Conservation (phyloP, 2,888 invertebrate genomes). For the Incurvaria masculella region DNA sequence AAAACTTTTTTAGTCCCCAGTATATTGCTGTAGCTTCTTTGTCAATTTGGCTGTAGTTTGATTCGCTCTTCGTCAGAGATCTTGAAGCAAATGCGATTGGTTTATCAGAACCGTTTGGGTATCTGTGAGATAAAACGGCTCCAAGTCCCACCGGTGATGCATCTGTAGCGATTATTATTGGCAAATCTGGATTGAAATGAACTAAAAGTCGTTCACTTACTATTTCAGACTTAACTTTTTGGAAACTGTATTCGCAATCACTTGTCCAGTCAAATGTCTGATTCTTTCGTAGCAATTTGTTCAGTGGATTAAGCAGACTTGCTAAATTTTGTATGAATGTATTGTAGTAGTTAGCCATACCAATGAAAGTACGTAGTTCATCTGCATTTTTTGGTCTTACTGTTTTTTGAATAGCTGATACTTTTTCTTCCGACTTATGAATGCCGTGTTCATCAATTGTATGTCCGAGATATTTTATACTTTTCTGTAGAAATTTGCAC, state of each 20-base stretch:
- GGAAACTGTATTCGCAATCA: conserved; percentile 10
- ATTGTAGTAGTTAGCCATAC: conserved; percentile 20
- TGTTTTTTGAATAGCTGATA: conserved; percentile 5
- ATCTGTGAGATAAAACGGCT: conserved; percentile 22
- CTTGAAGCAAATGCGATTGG: conserved; percentile 27
- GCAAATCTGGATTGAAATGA: conserved; percentile 19
- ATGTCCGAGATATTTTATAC: conserved; percentile 14
- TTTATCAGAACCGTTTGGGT: conserved; percentile 22
- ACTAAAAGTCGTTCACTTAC: conserved; percentile 15
- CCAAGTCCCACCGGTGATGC: conserved; percentile 24
- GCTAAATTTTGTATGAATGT: conserved; percentile 20
- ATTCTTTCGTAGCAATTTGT: conserved; percentile 16
- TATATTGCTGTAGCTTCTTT: conserved; percentile 26
- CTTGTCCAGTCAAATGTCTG: conserved; percentile 9
- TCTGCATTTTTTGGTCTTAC: conserved; percentile 2
- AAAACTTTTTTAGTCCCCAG: conserved; percentile 26
- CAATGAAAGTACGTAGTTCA: conserved; percentile 9
- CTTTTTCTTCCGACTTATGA: conserved; percentile 8
- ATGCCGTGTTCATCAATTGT: conserved; percentile 11
- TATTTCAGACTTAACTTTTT: conserved; percentile 17
- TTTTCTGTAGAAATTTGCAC: conserved; percentile 16
- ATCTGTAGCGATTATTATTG: conserved; percentile 23
- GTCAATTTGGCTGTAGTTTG: conserved; percentile 27
- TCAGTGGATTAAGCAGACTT: conserved; percentile 16
- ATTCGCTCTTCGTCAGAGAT: conserved; percentile 23